These are phyloP conservation scores for Dasysyrphus tricinctus DNA, from an alignment of 2,888 invertebrate genomes.

Conservation along the genomic window DNA sequence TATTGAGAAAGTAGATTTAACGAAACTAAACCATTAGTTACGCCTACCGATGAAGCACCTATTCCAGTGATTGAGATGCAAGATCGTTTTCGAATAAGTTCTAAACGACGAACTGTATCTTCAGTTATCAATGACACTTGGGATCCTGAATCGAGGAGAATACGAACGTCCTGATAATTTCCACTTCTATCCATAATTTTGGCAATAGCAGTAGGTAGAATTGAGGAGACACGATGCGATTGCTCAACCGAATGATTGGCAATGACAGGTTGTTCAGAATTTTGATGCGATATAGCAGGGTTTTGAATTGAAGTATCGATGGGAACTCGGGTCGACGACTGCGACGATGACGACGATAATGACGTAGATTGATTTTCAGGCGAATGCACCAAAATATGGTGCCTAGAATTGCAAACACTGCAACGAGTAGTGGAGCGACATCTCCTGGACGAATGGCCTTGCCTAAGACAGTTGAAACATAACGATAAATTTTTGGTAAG, in stretches of 20 bases:
- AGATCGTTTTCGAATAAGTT: no score
- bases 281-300: not conserved
- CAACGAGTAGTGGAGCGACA: conserved; percentile 15
- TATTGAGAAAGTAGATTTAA: no score
- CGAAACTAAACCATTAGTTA: no score
- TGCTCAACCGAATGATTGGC: conserved; percentile 7
- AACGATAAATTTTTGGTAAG: not conserved
- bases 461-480: conserved; percentile 28
- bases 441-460: conserved; percentile 3
- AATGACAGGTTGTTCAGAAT: conserved; percentile 9
- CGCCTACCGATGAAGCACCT: no score
- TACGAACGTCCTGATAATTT: not conserved
- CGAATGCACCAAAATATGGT: conserved; percentile 11
- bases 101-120: no score
- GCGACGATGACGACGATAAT: no score
- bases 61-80: no score
- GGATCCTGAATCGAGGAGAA: conserved; percentile 19
- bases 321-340: not conserved
- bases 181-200: not conserved
- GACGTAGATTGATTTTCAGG: not conserved
- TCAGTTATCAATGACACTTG: conserved; percentile 15
- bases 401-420: not conserved
- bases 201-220: conserved; percentile 12
- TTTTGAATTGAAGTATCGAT: not conserved
- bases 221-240: not conserved